Base-by-base conservation (phyloP, 2,797 vertebrate species). In the Amniataba percoides region DNA sequence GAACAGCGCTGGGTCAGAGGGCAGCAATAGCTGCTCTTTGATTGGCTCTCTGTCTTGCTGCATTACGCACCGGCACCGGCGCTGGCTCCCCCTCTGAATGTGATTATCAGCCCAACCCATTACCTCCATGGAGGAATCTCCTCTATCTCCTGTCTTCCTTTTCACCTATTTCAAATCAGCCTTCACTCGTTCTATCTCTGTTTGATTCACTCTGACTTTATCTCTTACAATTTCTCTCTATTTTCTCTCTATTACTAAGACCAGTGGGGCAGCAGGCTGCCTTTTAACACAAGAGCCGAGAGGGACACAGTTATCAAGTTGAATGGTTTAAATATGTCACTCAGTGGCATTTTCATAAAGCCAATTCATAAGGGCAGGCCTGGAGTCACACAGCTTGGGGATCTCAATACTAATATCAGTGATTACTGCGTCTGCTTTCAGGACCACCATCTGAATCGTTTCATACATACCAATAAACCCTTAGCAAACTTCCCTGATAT, bases 271-370 rank as follows among this genome's bases (percentile, higher is more conserved):
- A 70, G 52, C 63, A 34, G 69, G 57, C 71, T 62, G 58, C 43
- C 65, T 84, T 88, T 88, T 84, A 85, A 70, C 76, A 78, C 42
- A 62, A 61, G 69, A 78, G 73, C 79, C 62, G 18, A 76, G 55
- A 78, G 84, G 80, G 79, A 87, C 42, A 27, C 85, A 69, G 86
- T 76, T 87, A 87, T 87, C 73, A 74, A 69, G 83, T 70, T 73
- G 72, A 88, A 77, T 73, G 62, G 77, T 82, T 92, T 83, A 88
- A 88, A 89, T 86, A 84, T 89, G 76, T 86, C 66, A 78, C 89
- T 77, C 56, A 2, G 63, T 84, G 86, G 77, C 85, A 82, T 89
- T 90, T 90, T 87, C 84, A 87, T 83, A 21, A 85, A 89, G 86
- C 68, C 58, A 81, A 88, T 88, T 90, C 77, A 82, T 81, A 75